Evolutionary conservation across 2,113 vertebrate genomes (phyloP).

Genomic region (human (Homo sapiens)): DNA sequence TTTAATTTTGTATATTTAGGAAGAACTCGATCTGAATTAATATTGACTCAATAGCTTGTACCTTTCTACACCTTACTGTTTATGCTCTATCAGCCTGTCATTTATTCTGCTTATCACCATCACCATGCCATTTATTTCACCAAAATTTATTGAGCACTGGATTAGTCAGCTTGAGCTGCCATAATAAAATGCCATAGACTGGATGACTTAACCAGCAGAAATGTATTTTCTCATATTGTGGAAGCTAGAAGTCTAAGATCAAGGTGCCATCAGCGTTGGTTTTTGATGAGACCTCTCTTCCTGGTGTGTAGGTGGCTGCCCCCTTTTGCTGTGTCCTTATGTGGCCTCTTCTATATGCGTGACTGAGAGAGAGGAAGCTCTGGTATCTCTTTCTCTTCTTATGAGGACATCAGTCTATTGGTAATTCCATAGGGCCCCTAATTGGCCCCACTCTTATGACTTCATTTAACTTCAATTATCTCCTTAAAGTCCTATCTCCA

Average conservation of each 20-base stretch:
- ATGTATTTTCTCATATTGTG: background rate
- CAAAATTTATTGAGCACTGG: background rate
- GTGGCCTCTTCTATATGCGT: background rate
- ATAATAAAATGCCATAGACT: background rate
- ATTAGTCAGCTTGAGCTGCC: background rate
- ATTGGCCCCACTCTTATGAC: background rate
- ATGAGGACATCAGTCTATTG: background rate
- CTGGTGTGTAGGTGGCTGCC: background rate
- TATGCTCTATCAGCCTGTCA: background rate
- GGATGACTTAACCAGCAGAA: background rate
- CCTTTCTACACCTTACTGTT: background rate
- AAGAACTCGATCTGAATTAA: background rate
- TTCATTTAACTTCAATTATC: background rate
- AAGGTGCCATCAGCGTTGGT: background rate
- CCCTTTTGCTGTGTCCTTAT: background rate
- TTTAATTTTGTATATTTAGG: slow-evolving; percentile 27
- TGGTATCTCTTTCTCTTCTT: background rate
- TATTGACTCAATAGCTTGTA: background rate
- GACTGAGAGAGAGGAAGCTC: background rate
- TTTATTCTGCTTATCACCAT: background rate
- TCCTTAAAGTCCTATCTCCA: background rate
- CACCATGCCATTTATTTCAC: background rate
- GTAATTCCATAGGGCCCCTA: background rate
- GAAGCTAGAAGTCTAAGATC: background rate
- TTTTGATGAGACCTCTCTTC: background rate